phyloP scores from a whole-genome alignment of 2,113 vertebrate genomes.

The Baryphthengus martii region DNA sequence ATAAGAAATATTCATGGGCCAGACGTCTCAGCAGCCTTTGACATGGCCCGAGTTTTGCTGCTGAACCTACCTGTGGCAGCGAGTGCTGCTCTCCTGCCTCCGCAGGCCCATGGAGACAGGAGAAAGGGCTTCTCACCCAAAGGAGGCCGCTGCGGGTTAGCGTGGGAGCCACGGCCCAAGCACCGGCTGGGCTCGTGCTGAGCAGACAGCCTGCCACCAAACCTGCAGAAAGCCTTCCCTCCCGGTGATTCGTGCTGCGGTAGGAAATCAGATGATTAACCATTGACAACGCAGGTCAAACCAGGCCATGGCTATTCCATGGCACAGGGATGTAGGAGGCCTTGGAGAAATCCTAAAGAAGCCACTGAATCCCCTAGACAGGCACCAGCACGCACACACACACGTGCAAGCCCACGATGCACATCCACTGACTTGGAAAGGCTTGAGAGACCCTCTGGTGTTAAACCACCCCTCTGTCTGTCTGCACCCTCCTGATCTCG shows the following conservation, averaged over 20 bases:
- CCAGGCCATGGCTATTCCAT: rapidly evolving
- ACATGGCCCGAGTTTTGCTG: rapidly evolving
- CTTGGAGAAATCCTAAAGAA: rapidly evolving
- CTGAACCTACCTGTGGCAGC: rapidly evolving
- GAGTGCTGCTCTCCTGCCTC: rapidly evolving
- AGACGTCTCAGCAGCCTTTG: background rate
- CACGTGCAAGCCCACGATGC: rapidly evolving
- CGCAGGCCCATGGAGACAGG: rapidly evolving
- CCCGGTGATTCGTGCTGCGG: too few relatives aligned
- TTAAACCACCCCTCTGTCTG: background rate
- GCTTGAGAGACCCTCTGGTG: background rate
- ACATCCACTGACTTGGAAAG: rapidly evolving
- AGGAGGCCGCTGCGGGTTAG: background rate
- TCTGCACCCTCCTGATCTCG: background rate
- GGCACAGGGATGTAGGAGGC: background rate
- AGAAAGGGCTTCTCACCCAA: background rate
- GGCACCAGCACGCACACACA: rapidly evolving
- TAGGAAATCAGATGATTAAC: background rate
- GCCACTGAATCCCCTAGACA: rapidly evolving
- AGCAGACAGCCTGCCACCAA: background rate
- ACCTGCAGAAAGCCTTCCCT: background rate
- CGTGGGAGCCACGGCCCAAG: background rate
- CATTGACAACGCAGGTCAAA: background rate
- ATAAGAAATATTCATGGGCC: too few relatives aligned
- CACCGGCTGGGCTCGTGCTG: background rate